These are phyloP conservation scores for Drosophila aldrichi DNA, from an alignment of 2,888 invertebrate species.

Conservation along the genomic window DNA sequence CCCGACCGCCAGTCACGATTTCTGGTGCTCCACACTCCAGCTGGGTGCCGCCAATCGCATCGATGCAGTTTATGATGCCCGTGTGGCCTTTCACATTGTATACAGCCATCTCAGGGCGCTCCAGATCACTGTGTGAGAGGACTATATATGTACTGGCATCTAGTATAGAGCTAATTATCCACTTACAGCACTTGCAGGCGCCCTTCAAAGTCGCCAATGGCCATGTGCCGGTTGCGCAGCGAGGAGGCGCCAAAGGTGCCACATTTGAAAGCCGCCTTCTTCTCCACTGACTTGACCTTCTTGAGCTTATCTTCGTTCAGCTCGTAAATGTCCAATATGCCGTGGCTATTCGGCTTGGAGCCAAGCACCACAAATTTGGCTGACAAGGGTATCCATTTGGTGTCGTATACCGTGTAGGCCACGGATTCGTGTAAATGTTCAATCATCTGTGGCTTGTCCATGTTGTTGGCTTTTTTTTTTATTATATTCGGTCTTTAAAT, in stretches of 20 bases:
- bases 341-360: constrained; percentile 93
- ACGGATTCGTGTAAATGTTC: constrained; percentile 93
- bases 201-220: constrained; percentile 96
- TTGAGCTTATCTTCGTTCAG: constrained; percentile 90
- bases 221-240: constrained; percentile 91
- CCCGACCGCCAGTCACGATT: constrained; percentile 96
- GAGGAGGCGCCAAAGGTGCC: constrained; percentile 96
- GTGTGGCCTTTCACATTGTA: constrained; percentile 93
- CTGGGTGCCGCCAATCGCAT: constrained; percentile 94
- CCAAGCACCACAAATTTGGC: constrained; percentile 97
- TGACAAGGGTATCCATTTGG: constrained; percentile 98
- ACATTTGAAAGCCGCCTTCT: constrained; percentile 95
- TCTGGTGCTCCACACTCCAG: constrained; percentile 96
- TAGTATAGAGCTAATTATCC: neutral
- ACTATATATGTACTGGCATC: neutral
- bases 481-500: constrained; percentile 5
- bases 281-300: constrained; percentile 90
- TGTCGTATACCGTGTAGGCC: constrained; percentile 94
- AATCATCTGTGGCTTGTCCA: constrained; percentile 96
- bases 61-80: constrained; percentile 95
- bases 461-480: constrained; percentile 48
- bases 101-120: constrained; percentile 89
- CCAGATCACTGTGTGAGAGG: constrained; percentile 89
- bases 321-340: constrained; percentile 93
- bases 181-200: constrained; percentile 92